phyloP scores from a whole-genome alignment of 2,888 invertebrate genomes.

The Pherbina coryleti region DNA sequence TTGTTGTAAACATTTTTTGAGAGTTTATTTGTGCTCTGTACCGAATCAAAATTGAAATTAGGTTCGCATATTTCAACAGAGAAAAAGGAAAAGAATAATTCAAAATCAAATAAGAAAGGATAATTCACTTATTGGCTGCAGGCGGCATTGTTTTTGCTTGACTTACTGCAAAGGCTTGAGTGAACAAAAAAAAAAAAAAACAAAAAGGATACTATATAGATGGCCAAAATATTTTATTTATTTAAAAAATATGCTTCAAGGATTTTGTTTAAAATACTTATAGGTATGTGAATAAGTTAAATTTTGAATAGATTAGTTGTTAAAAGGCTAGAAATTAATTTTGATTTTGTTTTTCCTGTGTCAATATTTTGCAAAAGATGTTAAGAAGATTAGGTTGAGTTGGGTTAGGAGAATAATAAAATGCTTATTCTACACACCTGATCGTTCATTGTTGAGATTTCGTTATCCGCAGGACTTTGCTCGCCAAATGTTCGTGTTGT shows the following conservation, averaged over 20 bases:
- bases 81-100: neutral
- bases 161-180: neutral
- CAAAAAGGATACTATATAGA: neutral
- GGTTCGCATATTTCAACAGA: neutral
- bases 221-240: neutral
- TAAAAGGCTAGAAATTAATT: no score
- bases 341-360: no score
- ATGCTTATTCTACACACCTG: conserved; percentile 71
- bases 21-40: neutral
- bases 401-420: neutral
- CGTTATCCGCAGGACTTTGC: conserved; percentile 70
- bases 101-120: neutral
- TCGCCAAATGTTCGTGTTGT: conserved; percentile 66
- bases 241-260: neutral
- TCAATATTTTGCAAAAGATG: no score
- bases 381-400: no score
- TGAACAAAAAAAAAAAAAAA: neutral
- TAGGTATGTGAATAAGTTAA: no score
- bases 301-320: no score
- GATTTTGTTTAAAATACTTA: no score
- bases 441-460: conserved; percentile 76
- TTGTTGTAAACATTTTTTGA: neutral
- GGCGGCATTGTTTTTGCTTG: neutral
- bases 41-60: neutral
- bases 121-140: conserved; percentile 23